Evolutionary conservation across 2,113 vertebrate species (phyloP).

Genomic region (Cololabis saira): DNA sequence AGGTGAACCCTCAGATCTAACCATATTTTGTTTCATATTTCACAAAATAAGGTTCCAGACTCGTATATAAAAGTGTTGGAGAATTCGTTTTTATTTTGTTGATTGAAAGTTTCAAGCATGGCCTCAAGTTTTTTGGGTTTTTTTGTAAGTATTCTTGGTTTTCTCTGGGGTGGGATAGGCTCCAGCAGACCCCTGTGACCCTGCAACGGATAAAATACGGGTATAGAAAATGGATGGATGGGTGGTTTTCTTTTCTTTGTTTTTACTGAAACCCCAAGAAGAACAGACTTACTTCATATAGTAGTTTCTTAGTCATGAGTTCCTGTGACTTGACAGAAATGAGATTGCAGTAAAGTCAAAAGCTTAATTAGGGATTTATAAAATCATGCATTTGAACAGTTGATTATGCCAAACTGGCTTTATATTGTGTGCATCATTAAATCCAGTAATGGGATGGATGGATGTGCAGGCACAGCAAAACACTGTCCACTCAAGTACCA

Average conservation of each 20-base stretch:
- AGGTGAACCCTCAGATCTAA: too few relatives aligned
- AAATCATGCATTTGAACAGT: background rate
- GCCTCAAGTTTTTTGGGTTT: background rate
- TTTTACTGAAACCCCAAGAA: background rate
- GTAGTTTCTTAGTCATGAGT: background rate
- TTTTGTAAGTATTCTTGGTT: background rate
- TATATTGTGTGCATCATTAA: background rate
- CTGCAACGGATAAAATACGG: too few relatives aligned
- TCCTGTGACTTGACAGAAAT: background rate
- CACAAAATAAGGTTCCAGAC: too few relatives aligned
- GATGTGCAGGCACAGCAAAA: background rate
- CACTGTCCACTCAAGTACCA: background rate
- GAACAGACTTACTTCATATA: conserved; percentile 11
- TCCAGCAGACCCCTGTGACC: too few relatives aligned
- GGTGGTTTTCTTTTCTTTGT: background rate
- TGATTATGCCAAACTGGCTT: background rate
- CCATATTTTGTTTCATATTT: too few relatives aligned
- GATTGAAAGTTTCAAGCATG: too few relatives aligned
- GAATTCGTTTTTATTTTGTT: too few relatives aligned
- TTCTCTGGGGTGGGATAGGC: too few relatives aligned
- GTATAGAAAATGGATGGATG: too few relatives aligned
- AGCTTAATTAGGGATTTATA: conserved; percentile 2
- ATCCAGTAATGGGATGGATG: conserved; percentile 5
- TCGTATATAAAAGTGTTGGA: too few relatives aligned
- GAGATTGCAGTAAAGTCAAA: background rate